A percentile compares a stretch with the other conserved stretches of the same genome.
These are phyloP conservation scores for Thinocorus orbignyianus DNA, from an alignment of 2,113 vertebrate genomes.

Conservation along the genomic window DNA sequence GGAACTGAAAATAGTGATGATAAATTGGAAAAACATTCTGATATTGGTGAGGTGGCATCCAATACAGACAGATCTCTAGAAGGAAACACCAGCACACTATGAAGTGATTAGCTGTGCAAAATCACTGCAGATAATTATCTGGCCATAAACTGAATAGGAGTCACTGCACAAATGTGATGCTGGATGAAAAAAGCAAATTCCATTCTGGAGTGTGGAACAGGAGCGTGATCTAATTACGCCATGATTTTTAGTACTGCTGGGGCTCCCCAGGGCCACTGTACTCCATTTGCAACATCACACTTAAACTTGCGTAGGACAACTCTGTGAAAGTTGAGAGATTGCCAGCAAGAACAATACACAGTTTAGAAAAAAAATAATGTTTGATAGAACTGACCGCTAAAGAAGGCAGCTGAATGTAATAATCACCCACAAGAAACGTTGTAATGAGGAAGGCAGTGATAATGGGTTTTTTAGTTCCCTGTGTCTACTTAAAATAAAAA, in stretches of 20 bases:
- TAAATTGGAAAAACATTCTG: not conserved
- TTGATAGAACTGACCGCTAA: not conserved
- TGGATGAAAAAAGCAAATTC: not conserved
- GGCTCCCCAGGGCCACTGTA: not conserved
- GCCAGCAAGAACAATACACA: not conserved
- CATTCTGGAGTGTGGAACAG: not conserved
- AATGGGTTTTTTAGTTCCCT: not conserved
- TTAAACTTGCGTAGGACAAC: not conserved
- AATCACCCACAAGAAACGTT: not conserved
- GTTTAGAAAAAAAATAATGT: not conserved
- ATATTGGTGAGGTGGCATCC: not conserved
- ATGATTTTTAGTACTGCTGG: not conserved
- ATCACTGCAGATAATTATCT: not conserved
- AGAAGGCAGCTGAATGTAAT: not conserved
- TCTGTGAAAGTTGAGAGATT: not conserved
- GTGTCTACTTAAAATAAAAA: not conserved
- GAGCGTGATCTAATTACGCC: not conserved
- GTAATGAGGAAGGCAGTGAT: not conserved
- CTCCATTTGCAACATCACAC: not conserved
- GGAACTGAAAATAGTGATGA: not conserved
- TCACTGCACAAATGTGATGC: not conserved
- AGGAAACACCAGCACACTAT: not conserved
- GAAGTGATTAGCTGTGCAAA: not conserved
- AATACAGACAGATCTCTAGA: not conserved
- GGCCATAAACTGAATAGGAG: not conserved